These are phyloP conservation scores for Sebastes iracundus DNA, from an alignment of 2,797 vertebrate species.

Conservation along the genomic window DNA sequence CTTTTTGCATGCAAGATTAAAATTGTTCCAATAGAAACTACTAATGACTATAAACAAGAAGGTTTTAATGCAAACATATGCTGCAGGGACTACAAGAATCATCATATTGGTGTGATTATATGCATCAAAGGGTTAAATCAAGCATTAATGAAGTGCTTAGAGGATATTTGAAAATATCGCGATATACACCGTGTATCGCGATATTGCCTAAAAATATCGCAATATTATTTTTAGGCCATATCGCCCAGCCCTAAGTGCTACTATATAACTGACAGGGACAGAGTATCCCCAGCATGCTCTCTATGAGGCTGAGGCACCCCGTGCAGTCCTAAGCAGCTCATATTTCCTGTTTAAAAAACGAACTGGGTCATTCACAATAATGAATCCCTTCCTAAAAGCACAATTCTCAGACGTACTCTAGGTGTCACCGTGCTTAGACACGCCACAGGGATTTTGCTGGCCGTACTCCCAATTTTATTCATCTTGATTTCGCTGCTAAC, in stretches of 20 bases:
- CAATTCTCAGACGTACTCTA: neutral
- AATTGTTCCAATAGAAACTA: too few species aligned
- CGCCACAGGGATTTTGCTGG: conserved; percentile 13
- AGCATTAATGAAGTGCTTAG: too few species aligned
- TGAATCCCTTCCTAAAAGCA: conserved; percentile 25
- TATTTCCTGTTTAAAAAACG: conserved; percentile 17
- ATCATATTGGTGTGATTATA: too few species aligned
- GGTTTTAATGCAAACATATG: too few species aligned
- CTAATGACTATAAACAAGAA: too few species aligned
- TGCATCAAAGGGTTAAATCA: too few species aligned
- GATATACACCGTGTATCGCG: accelerated
- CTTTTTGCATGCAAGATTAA: too few species aligned
- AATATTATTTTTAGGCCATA: too few species aligned
- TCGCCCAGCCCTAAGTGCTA: neutral
- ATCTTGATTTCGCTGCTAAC: conserved; percentile 10
- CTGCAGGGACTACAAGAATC: too few species aligned
- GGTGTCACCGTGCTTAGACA: conserved; percentile 2
- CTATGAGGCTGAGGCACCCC: neutral
- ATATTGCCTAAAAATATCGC: too few species aligned
- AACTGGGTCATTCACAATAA: conserved; percentile 17
- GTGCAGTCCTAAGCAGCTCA: neutral
- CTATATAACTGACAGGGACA: neutral
- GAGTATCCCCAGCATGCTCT: neutral
- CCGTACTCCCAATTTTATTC: neutral
- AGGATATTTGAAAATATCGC: too few species aligned